Evolutionary conservation across 2,797 vertebrate species (phyloP), one percentile per base, ranked within the genome.

Genomic region (Enteromius radiatus): DNA sequence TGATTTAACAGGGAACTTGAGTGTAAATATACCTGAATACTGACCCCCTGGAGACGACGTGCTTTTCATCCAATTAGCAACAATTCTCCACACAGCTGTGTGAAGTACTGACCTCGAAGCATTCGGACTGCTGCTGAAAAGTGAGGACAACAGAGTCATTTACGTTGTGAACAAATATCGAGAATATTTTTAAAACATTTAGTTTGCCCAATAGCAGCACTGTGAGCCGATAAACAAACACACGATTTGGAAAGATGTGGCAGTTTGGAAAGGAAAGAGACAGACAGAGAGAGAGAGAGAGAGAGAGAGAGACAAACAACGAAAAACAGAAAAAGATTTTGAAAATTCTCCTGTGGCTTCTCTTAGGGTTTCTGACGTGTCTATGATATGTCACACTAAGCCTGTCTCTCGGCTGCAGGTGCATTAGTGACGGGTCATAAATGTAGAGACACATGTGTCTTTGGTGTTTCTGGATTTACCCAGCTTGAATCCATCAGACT

Each of bases 61-160:
- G 79, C 74, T 86, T 88, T 90, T 92, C 89, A 88, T 84, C 92
- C 90, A 91, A 90, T 93, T 91, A 93, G 84, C 84, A 86, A 75
- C 9, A 61, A 54, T 83, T 89, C 88, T 90, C 74, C 84, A 81
- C 64, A 87, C 84, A 84, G 89, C 84, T 81, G 82, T 71, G 70
- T 69, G n/a, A 78, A 74, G 15, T 8, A 41, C n/a, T 49, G 76
- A 92, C 88, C 89, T 89, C 38, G 2, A 68, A 80, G 43, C 31
- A 21, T 31, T 78, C 36, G 12, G 45, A 6, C 69, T 79, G 76
- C 49, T 84, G 81, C 74, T 83, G 36, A 86, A 69, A 68, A 64
- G 43, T 12, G 23, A 54, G n/a, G 31, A 19, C 61, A 69, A 83
- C 63, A 77, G 84, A 89, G 83, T 86, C 89, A 89, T 92, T 89